Base-by-base conservation (phyloP, 1,140 invertebrate species). In the Drosophila nasuta region DNA sequence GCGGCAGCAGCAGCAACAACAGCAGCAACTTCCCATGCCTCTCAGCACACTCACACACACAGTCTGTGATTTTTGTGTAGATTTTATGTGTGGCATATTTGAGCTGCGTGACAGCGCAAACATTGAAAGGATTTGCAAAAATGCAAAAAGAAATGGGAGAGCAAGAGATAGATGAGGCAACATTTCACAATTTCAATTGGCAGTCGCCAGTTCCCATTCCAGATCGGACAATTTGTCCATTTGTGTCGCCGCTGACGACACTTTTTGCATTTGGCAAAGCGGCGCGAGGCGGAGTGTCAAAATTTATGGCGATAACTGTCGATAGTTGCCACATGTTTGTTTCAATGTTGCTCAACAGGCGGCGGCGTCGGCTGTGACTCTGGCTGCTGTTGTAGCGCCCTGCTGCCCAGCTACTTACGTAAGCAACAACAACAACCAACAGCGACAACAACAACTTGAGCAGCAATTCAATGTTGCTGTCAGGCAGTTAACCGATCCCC, bases 291-390 rank as follows among this genome's bases (percentile, higher is more conserved):
- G 51, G 73, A 89, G 86, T 91, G 82, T 88, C 88, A 82, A 91
- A 91, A 91, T 91, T 91, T 91, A 91, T 91, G 88, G 88, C 81
- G 88, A 85, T 91, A 91, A 83, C 88, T 88, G 88, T 91, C 88
- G 81, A 81, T 91, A 81, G 81, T 79, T 88, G 78, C 75, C 82
- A 79, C 87, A 85, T 62, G 65, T 73, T 54, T 70, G 60, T 67
- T 58, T 65, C 58, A 89, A 80, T 79, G 85, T 89, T 89, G 80
- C 80, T 87, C 75, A 89, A 89, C 86, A 85, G 77, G 85, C 83
- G 60, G 49, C 45, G 28, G n/a, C 17, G 6, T 7, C 35, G 7
- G 35, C 35, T 38, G 35, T 25, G 3, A 25, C 20, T 25, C 20
- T 25, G 20, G 20, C 35, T 38, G 35, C 10, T 52, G 6, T 17